These are phyloP conservation scores for Conger conger DNA, from an alignment of 2,113 vertebrate species.

Conservation along the genomic window DNA sequence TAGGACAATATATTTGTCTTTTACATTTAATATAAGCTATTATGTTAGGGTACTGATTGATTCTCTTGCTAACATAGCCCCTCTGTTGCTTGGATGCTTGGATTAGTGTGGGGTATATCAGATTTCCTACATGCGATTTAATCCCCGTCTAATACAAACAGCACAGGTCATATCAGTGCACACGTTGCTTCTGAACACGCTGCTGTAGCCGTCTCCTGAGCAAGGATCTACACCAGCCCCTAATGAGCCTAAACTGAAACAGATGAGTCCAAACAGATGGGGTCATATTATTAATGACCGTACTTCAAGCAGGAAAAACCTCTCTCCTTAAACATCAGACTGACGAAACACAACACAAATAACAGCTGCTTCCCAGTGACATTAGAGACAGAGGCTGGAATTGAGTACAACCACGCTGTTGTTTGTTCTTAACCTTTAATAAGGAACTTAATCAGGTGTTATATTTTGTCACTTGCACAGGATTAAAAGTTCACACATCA, in stretches of 20 bases:
- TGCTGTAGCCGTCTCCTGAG: not conserved
- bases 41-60: not conserved
- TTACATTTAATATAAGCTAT: not conserved
- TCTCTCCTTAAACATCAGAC: not conserved
- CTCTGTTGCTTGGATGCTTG: not conserved
- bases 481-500: not conserved
- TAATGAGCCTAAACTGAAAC: constrained; percentile 68
- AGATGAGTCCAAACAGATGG: constrained; percentile 69
- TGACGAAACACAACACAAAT: not conserved
- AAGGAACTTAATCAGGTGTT: not conserved
- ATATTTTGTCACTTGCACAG: not conserved
- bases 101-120: not conserved
- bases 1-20: not conserved
- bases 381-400: not conserved
- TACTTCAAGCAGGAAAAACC: constrained; percentile 6
- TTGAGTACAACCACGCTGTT: not conserved
- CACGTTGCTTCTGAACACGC: not conserved
- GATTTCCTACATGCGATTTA: not conserved
- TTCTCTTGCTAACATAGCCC: not conserved
- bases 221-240: constrained; percentile 58
- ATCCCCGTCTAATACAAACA: not conserved
- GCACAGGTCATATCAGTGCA: not conserved
- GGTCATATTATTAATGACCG: constrained; percentile 73
- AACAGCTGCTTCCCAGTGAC: not conserved
- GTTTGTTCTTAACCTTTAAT: constrained; percentile 1